Conservation (phyloP, 1,140 invertebrate species). For the Ridgeia piscesae region DNA sequence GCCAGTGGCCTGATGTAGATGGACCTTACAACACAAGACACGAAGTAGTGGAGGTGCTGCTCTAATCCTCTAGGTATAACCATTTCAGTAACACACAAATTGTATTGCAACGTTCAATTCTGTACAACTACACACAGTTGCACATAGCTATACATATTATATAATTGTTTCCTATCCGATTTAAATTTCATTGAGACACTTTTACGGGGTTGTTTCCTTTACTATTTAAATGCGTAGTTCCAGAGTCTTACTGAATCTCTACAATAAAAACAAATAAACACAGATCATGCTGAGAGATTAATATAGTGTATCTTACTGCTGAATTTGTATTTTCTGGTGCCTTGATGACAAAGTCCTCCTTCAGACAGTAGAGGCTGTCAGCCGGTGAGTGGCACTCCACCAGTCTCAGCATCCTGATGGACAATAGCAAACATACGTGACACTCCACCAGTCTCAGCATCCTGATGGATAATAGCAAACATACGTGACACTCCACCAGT, state of each 20-base stretch:
- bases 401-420: not conserved
- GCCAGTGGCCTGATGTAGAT: not conserved
- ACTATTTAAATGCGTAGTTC: not conserved
- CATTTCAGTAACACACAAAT: not conserved
- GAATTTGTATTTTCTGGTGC: not conserved
- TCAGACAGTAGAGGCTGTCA: not conserved
- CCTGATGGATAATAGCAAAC: not conserved
- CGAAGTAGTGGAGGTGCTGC: no score
- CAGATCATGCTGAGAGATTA: not conserved
- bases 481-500: not conserved
- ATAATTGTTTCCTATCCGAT: not conserved
- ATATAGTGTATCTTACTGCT: not conserved
- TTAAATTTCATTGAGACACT: not conserved
- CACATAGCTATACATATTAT: not conserved
- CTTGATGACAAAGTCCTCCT: not conserved
- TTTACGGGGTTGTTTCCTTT: not conserved
- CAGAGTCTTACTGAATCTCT: not conserved
- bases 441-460: not conserved
- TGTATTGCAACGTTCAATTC: not conserved
- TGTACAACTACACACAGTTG: not conserved
- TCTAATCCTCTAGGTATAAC: no score
- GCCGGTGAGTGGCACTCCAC: not conserved
- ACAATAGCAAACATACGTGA: not conserved
- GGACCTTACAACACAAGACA: not conserved
- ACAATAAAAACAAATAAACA: not conserved